Evolutionary conservation across 2,888 invertebrate species (phyloP).

Genomic region (Macaria notata): DNA sequence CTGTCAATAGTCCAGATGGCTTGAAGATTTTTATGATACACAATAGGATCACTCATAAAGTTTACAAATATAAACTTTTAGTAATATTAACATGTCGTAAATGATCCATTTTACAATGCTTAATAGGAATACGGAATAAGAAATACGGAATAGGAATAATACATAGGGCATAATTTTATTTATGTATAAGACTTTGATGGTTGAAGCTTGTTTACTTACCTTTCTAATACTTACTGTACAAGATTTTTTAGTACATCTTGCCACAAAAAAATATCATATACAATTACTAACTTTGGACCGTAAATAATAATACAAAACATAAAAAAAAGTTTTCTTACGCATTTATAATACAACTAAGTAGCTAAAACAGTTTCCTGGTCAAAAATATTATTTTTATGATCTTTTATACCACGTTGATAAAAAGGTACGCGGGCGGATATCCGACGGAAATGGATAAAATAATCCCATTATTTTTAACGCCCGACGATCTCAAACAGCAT

Average conservation of each 20-base stretch:
- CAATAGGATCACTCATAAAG: neutral
- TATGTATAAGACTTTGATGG: too few relatives aligned
- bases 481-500: constrained; percentile 26
- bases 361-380: neutral
- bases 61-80: neutral
- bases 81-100: constrained; percentile 29
- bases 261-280: too few relatives aligned
- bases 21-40: constrained; percentile 5
- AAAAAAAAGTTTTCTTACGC: too few relatives aligned
- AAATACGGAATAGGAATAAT: too few relatives aligned
- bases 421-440: constrained; percentile 25
- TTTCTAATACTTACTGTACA: too few relatives aligned
- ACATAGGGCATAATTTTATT: too few relatives aligned
- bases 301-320: too few relatives aligned
- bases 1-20: constrained; percentile 20
- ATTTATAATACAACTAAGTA: too few relatives aligned
- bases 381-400: constrained; percentile 20
- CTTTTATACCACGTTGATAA: constrained; percentile 10
- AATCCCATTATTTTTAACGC: constrained; percentile 34
- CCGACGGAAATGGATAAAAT: constrained; percentile 35
- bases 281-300: too few relatives aligned
- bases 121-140: neutral
- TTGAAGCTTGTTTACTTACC: too few relatives aligned
- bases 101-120: constrained; percentile 18
- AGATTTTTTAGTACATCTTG: too few relatives aligned